These are phyloP conservation scores for Drosophila tsacasi DNA, from an alignment of 1,140 invertebrate species.

Conservation along the genomic window DNA sequence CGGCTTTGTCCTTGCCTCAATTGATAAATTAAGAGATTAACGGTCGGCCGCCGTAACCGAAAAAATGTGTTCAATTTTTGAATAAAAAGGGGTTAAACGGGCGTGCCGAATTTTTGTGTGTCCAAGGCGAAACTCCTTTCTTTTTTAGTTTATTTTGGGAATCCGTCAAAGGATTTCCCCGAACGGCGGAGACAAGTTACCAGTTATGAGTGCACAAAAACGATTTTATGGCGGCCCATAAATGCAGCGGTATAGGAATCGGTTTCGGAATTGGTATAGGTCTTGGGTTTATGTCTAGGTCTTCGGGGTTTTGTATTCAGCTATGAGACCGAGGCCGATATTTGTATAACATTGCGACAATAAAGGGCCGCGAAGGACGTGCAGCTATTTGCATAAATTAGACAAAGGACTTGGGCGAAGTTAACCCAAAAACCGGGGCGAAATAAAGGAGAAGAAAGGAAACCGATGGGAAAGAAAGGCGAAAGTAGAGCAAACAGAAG, in stretches of 20 bases:
- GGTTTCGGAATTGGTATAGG: conserved; percentile 1
- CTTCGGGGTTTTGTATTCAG: neutral
- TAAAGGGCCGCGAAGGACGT: conserved; percentile 58
- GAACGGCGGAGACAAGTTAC: conserved; percentile 36
- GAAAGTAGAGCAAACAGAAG: conserved; percentile 56
- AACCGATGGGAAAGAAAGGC: conserved; percentile 30
- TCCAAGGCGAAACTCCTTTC: conserved; percentile 48
- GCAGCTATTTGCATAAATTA: conserved; percentile 27
- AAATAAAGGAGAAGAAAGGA: conserved; percentile 24
- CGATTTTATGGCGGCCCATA: conserved; percentile 61
- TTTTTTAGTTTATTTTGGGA: conserved; percentile 17
- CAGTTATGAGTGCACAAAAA: conserved; percentile 55
- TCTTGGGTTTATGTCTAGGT: neutral
- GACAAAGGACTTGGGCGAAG: conserved; percentile 27
- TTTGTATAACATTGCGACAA: conserved; percentile 82
- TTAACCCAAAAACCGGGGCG: conserved; percentile 42
- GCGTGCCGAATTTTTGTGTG: conserved; percentile 68
- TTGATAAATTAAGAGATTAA: conserved; percentile 82
- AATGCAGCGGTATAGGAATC: conserved; percentile 43
- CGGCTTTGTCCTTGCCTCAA: conserved; percentile 45
- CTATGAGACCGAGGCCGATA: conserved; percentile 22
- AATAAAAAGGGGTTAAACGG: conserved; percentile 59
- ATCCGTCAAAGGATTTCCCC: conserved; percentile 40
- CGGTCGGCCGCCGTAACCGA: conserved; percentile 71
- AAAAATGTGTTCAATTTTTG: conserved; percentile 5